Evolutionary conservation across 2,113 vertebrate species (phyloP), one percentile per base, ranked within the genome.

Genomic region (Gulo gulo): DNA sequence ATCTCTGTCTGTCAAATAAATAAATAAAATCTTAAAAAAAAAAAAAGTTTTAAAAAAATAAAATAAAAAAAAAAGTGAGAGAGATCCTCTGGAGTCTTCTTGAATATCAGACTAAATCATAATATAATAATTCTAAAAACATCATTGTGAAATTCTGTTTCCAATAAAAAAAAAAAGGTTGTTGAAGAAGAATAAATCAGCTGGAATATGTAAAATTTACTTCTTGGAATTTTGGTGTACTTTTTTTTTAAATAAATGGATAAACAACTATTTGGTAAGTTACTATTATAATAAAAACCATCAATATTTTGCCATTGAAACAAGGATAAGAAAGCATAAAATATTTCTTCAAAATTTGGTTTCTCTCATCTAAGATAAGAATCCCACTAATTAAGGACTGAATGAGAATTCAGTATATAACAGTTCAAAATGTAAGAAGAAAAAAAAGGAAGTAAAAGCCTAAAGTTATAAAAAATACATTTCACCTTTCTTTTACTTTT

Each of bases 401-500:
- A 93, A 74, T 65, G 47, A 93, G 55, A 81, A 91, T 52, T 96
- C 61, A 52, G 24, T 91, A 57, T 15, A 52, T 71, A 26, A 95
- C 47, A 92, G 12, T 78, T 94, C 21, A 88, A 74, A 95, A 85
- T 81, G 2, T 83, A 7, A n/a, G 31, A 63, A 52, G 34, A 42
- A 71, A 36, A 84, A 57, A 42, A 36, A 80, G 9, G 16, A 65
- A 88, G 4, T 63, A 83, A 73, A 95, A 85, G 47, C 79, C 85
- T 78, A 88, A 86, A 73, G 47, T 57, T 88, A 76, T 63, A 59
- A 59, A 94, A 93, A 96, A 82, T 79, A 42, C n/a, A 59, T 82
- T 96, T 96, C 65, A 79, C 39, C 36, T 71, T 96, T 84, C 39
- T 69, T 92, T 93, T 55, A 45, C 67, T 90, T 97, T 96, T 91